These are phyloP conservation scores for Epinephelus coioides DNA, from an alignment of 2,797 vertebrate species.

Conservation along the genomic window DNA sequence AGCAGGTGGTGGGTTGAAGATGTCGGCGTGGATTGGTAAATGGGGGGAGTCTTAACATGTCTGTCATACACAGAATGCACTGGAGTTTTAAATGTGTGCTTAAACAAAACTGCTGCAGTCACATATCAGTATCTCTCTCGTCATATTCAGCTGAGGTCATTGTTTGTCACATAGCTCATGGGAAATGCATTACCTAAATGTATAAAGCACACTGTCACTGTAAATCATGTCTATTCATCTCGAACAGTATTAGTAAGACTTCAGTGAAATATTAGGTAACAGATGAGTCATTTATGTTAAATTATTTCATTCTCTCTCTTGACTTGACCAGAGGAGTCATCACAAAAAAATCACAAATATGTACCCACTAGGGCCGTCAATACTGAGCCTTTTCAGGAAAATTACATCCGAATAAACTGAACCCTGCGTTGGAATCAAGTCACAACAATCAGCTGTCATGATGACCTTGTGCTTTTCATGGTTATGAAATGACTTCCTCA, in stretches of 20 bases:
- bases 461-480: neutral
- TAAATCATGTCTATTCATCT: neutral
- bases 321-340: neutral
- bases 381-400: neutral
- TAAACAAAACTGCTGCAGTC: neutral
- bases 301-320: neutral
- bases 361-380: neutral
- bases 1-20: no score
- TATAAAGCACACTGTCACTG: neutral
- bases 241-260: neutral
- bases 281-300: neutral
- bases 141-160: neutral
- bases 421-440: neutral
- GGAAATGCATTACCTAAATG: neutral
- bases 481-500: constrained; percentile 59
- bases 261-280: neutral
- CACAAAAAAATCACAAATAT: neutral
- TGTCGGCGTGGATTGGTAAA: no score
- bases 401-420: neutral
- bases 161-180: neutral
- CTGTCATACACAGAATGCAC: neutral
- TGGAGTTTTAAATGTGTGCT: neutral
- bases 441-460: neutral
- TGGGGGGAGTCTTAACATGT: neutral
- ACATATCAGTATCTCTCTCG: neutral